Evolutionary conservation across 1,140 invertebrate genomes (phyloP).

Genomic region (Drosophila nikananu): DNA sequence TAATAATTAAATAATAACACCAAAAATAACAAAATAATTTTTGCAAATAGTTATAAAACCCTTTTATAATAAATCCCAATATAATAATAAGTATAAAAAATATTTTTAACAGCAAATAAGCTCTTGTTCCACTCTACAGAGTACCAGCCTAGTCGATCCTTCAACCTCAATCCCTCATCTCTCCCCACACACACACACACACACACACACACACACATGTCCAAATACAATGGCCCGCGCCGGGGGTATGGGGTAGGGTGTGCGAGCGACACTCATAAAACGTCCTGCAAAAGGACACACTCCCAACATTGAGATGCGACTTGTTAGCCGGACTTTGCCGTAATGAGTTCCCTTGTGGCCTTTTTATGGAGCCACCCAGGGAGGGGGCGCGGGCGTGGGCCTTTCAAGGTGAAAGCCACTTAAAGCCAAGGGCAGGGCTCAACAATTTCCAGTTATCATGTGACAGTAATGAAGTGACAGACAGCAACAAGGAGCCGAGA

Average conservation of each 20-base stretch:
- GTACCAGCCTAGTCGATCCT: neutral
- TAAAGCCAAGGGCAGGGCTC: slow-evolving; percentile 56
- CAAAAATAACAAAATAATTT: too few relatives aligned
- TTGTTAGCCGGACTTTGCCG: slow-evolving; percentile 59
- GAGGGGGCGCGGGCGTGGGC: neutral
- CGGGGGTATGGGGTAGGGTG: neutral
- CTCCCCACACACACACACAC: slow-evolving; percentile 2
- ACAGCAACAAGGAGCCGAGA: slow-evolving; percentile 26
- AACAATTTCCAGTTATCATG: slow-evolving; percentile 66
- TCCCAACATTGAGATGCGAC: slow-evolving; percentile 32
- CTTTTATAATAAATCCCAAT: neutral
- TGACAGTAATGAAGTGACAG: slow-evolving; percentile 65
- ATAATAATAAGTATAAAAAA: neutral
- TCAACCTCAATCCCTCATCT: too few relatives aligned
- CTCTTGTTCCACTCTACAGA: neutral
- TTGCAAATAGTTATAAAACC: too few relatives aligned
- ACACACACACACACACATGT: slow-evolving; percentile 13
- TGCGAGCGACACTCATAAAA: slow-evolving; percentile 51
- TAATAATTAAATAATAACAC: too few relatives aligned
- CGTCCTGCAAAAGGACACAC: slow-evolving; percentile 52
- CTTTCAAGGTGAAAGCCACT: slow-evolving; percentile 62
- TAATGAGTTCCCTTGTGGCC: slow-evolving; percentile 68
- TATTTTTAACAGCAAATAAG: too few relatives aligned
- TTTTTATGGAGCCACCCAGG: slow-evolving; percentile 38
- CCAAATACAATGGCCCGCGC: slow-evolving; percentile 1